A percentile compares a stretch with the other conserved stretches of the same genome.
These are phyloP conservation scores for Notechis scutatus DNA, from an alignment of 2,113 vertebrate species.

Conservation along the genomic window DNA sequence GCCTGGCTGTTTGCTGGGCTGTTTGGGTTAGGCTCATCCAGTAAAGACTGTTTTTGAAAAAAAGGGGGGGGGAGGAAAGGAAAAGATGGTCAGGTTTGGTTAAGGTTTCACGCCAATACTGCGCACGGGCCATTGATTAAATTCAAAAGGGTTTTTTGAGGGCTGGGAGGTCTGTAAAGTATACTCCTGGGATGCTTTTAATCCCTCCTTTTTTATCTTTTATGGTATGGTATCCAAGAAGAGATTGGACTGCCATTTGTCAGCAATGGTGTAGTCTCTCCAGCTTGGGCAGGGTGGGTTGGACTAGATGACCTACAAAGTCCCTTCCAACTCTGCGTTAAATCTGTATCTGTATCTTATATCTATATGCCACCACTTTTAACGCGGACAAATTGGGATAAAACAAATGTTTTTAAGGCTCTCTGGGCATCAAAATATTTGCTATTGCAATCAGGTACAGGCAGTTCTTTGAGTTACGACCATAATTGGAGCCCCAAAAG, in stretches of 20 bases:
- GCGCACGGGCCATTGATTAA: too few species aligned
- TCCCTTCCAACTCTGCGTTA: too few species aligned
- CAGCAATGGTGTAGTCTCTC: too few species aligned
- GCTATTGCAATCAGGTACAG: too few species aligned
- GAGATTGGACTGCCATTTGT: too few species aligned
- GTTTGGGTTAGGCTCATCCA: conserved; percentile 98
- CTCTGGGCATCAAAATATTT: neutral
- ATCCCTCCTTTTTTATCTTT: neutral
- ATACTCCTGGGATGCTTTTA: too few species aligned
- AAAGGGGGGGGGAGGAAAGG: neutral
- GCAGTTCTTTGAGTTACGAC: neutral
- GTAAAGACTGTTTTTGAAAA: conserved; percentile 78
- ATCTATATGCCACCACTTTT: neutral
- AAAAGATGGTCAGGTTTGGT: conserved; percentile 13
- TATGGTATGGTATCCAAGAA: too few species aligned
- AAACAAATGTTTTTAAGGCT: neutral
- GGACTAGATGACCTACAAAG: too few species aligned
- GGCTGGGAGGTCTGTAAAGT: too few species aligned
- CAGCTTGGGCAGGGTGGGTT: too few species aligned
- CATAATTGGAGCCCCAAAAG: fast-evolving
- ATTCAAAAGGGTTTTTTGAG: too few species aligned
- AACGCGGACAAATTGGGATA: neutral
- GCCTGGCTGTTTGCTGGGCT: conserved; percentile 99
- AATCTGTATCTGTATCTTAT: neutral
- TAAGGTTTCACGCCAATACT: neutral